These are phyloP conservation scores for Cardiocondyla obscurior DNA, from an alignment of 1,140 invertebrate species.

Conservation along the genomic window DNA sequence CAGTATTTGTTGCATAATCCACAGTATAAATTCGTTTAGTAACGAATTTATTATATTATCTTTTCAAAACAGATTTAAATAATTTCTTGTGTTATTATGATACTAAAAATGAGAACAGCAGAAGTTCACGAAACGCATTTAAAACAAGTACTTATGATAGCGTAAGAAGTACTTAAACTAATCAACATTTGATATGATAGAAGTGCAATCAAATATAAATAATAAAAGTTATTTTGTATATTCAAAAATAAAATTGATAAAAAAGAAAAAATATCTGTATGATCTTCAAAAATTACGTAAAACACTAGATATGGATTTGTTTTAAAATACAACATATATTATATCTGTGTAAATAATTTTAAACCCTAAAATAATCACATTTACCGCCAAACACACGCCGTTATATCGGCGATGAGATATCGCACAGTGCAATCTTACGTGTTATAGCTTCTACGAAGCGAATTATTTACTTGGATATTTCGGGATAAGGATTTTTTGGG, in stretches of 20 bases:
- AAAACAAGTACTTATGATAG: constrained; percentile 2
- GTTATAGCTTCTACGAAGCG: constrained; percentile 36
- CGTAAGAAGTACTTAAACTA: constrained; percentile 2
- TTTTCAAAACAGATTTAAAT: background rate
- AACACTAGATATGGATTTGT: background rate
- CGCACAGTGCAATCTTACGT: constrained; percentile 25
- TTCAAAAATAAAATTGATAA: background rate
- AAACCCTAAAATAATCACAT: constrained; percentile 9
- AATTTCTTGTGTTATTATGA: background rate
- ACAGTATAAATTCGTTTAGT: background rate
- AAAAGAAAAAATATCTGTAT: background rate
- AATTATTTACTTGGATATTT: constrained; percentile 57
- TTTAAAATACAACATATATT: background rate
- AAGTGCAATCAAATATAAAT: background rate
- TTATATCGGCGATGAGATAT: constrained; percentile 1
- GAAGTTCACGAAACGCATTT: constrained; percentile 10
- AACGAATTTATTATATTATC: background rate
- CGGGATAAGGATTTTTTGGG: constrained; percentile 59
- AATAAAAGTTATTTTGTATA: background rate
- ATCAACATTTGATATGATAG: constrained; percentile 7
- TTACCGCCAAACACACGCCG: constrained; percentile 5
- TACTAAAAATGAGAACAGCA: background rate
- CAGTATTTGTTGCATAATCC: too few relatives aligned
- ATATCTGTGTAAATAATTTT: background rate
- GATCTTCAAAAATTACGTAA: background rate